Base-by-base conservation (phyloP, 2,888 invertebrate species). In the Idaea straminata region DNA sequence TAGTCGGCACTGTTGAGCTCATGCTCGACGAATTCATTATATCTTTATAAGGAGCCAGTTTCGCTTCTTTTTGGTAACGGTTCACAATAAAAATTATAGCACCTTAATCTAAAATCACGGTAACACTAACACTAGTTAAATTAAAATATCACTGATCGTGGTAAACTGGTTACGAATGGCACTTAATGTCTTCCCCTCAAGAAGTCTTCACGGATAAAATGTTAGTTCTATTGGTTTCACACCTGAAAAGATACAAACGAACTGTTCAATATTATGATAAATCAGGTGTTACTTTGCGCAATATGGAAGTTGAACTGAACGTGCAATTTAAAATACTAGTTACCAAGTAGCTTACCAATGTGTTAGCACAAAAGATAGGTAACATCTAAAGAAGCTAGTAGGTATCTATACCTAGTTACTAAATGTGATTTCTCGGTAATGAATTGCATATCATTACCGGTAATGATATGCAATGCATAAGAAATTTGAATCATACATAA, bases 11-110 rank as follows among this genome's bases (percentile, higher is more conserved):
- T 63, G 91, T 78, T 64, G 91, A 88, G 87, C 89, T 89, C 87
- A 91, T 87, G 84, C 91, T 88, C 88, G 91, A 82, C 79, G 91
- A 87, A 81, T 91, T 92, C 91, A 91, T 91, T 82, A 92, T 92
- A 92, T 92, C 92, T 86, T 92, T 92, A 79, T 88, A 92, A 72
- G 92, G 92, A 91, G 92, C 92, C 92, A 92, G 92, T 80, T 91
- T 92, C 82, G 85, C 86, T 86, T 82, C 86, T 92, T 92, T 91
- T 87, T 89, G 88, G 89, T 90, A 85, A 91, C 89, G 69, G 84
- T 84, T 87, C 84, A 82, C 83, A 86, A 82, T 86, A 86, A 87
- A 87, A 83, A 83, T 80, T 80, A 84, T 82, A 86, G 82, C 86
- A 86, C 85, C 83, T 85, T 84, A 80, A 80, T 71, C 85, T 89